A percentile compares a stretch with the other conserved stretches of the same genome.
phyloP scores from a whole-genome alignment of 2,888 invertebrate genomes.

The Aproaerema taeniolella region DNA sequence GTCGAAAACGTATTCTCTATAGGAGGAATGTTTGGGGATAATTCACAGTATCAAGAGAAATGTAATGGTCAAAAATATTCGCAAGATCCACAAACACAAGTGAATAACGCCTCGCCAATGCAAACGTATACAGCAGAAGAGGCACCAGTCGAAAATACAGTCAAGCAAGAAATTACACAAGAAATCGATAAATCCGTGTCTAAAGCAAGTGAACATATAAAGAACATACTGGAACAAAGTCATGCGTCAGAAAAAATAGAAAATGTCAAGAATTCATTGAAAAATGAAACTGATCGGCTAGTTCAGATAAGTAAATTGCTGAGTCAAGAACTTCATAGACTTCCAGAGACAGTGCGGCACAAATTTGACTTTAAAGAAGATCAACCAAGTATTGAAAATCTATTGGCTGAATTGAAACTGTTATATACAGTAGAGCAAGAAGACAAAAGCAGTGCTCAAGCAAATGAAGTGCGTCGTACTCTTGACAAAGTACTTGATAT shows the following conservation, averaged over 20 bases:
- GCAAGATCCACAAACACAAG: conserved; percentile 6
- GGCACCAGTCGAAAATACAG: conserved; percentile 10
- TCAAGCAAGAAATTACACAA: conserved; percentile 16
- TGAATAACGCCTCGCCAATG: conserved; percentile 3
- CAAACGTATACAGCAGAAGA: conserved; percentile 1
- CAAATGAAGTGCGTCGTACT: conserved; percentile 35
- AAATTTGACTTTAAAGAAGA: conserved; percentile 26
- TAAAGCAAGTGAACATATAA: conserved; percentile 27
- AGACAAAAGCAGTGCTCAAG: conserved; percentile 33
- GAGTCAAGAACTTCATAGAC: conserved; percentile 38
- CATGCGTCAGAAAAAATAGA: conserved; percentile 26
- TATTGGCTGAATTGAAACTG: conserved; percentile 38
- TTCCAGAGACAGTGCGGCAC: conserved; percentile 34
- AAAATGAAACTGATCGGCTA: conserved; percentile 39
- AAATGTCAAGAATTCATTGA: conserved; percentile 30
- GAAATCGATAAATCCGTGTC: conserved; percentile 26
- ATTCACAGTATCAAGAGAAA: conserved; percentile 26
- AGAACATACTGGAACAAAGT: conserved; percentile 26
- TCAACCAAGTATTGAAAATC: conserved; percentile 31
- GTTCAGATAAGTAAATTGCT: conserved; percentile 38
- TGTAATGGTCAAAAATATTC: conserved; percentile 21
- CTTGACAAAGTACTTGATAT: conserved; percentile 37
- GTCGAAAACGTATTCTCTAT: conserved; percentile 45
- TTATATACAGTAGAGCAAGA: conserved; percentile 38
- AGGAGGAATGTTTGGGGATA: conserved; percentile 26